phyloP scores from a whole-genome alignment of 1,140 invertebrate genomes.

The Drepana arcuata region DNA sequence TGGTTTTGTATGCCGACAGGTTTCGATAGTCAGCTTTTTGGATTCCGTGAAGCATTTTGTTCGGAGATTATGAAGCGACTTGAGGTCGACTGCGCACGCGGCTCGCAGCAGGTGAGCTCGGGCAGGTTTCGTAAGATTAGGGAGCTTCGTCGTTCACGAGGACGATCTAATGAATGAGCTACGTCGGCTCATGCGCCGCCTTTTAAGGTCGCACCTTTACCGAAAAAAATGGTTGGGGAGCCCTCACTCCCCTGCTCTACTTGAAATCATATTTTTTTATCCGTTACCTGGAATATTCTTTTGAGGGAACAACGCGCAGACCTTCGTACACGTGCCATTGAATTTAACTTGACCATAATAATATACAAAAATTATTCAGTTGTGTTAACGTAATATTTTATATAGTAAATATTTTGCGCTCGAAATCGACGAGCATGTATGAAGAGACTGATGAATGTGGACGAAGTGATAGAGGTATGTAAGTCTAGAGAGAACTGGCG shows the following conservation, averaged over 20 bases:
- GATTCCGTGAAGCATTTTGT: conserved; percentile 48
- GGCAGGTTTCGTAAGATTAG: not conserved
- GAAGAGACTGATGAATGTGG: too few species aligned
- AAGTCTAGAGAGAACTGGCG: too few species aligned
- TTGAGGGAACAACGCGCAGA: conserved; percentile 19
- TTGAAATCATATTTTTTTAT: conserved; percentile 38
- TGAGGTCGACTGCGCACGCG: conserved; percentile 1
- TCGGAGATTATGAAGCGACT: too few species aligned
- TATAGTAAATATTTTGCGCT: too few species aligned
- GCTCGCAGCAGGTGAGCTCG: conserved; percentile 2
- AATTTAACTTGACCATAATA: too few species aligned
- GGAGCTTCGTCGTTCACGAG: conserved; percentile 18
- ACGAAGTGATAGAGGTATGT: too few species aligned
- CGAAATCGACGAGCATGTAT: too few species aligned
- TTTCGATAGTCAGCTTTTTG: conserved; percentile 29
- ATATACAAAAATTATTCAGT: too few species aligned
- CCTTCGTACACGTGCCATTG: conserved; percentile 52
- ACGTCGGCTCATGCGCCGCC: conserved; percentile 20
- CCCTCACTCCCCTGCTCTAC: conserved; percentile 37
- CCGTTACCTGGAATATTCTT: conserved; percentile 46
- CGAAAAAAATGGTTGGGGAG: conserved; percentile 55
- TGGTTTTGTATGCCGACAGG: conserved; percentile 24
- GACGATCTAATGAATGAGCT: conserved; percentile 42
- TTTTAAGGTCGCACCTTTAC: conserved; percentile 44
- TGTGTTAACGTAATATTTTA: too few species aligned